Conservation (phyloP, 2,888 invertebrate genomes). For the Margaritifera margaritifera region DNA sequence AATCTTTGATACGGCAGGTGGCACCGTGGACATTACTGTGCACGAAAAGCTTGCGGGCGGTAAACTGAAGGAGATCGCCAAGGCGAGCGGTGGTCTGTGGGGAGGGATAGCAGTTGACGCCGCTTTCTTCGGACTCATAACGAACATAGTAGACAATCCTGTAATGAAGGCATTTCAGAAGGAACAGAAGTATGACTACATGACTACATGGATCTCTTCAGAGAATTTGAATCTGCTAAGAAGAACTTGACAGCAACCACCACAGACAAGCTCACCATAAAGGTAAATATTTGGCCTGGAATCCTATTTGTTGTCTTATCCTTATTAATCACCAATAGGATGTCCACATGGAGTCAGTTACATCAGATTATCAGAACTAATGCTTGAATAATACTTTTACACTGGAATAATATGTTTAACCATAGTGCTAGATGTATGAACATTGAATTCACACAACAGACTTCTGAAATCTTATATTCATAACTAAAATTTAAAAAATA, state of each 20-base stretch:
- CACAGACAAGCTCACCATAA: conserved; percentile 2
- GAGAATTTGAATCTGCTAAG: conserved; percentile 34
- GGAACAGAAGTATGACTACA: conserved; percentile 13
- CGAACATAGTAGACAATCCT: conserved; percentile 20
- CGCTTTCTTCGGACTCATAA: conserved; percentile 18
- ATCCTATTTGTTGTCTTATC: no score
- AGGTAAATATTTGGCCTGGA: no score
- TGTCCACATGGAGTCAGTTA: no score
- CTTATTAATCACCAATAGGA: no score
- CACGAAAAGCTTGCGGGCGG: conserved; percentile 23
- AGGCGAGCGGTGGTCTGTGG: conserved; percentile 31
- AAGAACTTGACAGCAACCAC: conserved; percentile 4
- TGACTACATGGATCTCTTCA: conserved; percentile 28
- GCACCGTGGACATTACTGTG: conserved; percentile 33
- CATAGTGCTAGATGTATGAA: no score
- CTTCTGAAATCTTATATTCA: no score
- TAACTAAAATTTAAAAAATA: no score
- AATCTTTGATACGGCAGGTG: conserved; percentile 17
- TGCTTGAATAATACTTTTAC: no score
- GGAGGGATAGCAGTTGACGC: conserved; percentile 28
- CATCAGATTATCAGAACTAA: no score
- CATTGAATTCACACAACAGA: no score
- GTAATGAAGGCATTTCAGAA: conserved; percentile 21
- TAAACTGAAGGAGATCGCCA: conserved; percentile 25
- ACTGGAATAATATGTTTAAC: no score